Base-by-base conservation (phyloP, 2,888 invertebrate species). In the Rhagonycha lutea region DNA sequence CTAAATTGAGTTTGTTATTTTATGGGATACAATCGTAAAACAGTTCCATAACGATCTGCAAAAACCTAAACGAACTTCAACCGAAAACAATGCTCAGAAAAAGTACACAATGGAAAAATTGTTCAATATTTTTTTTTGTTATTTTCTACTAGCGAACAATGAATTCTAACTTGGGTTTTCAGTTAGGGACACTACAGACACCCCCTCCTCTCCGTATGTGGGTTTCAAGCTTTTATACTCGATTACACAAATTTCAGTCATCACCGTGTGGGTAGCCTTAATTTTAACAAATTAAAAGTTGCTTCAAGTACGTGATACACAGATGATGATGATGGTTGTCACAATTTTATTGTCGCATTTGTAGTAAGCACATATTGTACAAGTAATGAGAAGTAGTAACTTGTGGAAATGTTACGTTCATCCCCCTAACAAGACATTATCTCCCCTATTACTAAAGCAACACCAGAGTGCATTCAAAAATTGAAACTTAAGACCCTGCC, bases 1-100 rank as follows among this genome's bases (percentile, higher is more conserved):
- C 68, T 61, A 73, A 76, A 76, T 76, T 76, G 76, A 70, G 76
- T 76, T 76, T 68, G 76, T 73, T 73, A 77, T 74, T 77, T 74
- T 74, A 77, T 74, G 65, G 72, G 70, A 71, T 69, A 62, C 74
- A 74, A 77, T 77, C 71, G 71, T 74, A 77, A 77, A 76, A 69
- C 70, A 61, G 76, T 73, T 24, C 67, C 47, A 73, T 73, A 76
- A 73, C 76, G 73, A 76, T 63, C 63, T 73, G 71, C 70, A 77
- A 78, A 65, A 73, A 74, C 71, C 72, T 72, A 60, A 70, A 62
- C 60, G 61, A 76, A 62, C 60, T 76, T 67, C 26, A 32, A 26
- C 18, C 72, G 32, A 73, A 74, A 72, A 78, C 69, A 76, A 72
- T 65, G 26, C 63, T 23, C 14, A 4, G 14, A 63, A 63, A 24